Evolutionary conservation across 2,888 invertebrate genomes (phyloP).

Genomic region (Xanthia togata): DNA sequence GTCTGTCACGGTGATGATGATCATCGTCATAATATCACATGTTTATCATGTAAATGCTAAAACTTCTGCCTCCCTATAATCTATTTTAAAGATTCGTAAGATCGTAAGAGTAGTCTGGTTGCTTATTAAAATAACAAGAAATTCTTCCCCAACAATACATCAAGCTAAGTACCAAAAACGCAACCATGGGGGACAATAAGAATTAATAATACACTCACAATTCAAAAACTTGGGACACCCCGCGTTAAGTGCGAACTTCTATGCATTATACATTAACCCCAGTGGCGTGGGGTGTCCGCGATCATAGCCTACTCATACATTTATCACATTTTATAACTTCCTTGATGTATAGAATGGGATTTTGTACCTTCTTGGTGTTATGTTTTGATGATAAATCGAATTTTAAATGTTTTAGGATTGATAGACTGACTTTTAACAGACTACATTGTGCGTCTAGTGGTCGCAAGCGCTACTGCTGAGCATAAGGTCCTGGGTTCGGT

Average conservation of each 20-base stretch:
- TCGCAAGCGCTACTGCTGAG: too few relatives aligned
- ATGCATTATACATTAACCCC: constrained; percentile 57
- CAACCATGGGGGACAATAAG: constrained; percentile 37
- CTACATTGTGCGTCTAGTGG: too few relatives aligned
- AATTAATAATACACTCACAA: constrained; percentile 64
- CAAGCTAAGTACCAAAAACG: constrained; percentile 12
- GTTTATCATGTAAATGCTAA: not conserved
- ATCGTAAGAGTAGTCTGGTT: not conserved
- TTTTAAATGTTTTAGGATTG: constrained; percentile 20
- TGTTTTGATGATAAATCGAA: constrained; percentile 2
- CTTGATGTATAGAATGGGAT: constrained; percentile 25
- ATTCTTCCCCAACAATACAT: constrained; percentile 8
- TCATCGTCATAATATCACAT: not conserved
- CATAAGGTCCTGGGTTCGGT: too few relatives aligned
- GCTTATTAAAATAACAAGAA: not conserved
- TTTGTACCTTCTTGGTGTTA: not conserved
- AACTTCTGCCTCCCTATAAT: not conserved
- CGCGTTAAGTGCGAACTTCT: constrained; percentile 50
- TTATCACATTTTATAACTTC: constrained; percentile 61
- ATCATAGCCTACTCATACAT: constrained; percentile 54
- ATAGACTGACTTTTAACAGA: too few relatives aligned
- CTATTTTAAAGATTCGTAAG: not conserved
- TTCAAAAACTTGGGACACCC: constrained; percentile 57
- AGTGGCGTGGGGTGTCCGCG: constrained; percentile 38
- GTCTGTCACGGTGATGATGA: too few relatives aligned